Conservation (phyloP, 2,888 invertebrate genomes). For the Psylliodes chrysocephalus region DNA sequence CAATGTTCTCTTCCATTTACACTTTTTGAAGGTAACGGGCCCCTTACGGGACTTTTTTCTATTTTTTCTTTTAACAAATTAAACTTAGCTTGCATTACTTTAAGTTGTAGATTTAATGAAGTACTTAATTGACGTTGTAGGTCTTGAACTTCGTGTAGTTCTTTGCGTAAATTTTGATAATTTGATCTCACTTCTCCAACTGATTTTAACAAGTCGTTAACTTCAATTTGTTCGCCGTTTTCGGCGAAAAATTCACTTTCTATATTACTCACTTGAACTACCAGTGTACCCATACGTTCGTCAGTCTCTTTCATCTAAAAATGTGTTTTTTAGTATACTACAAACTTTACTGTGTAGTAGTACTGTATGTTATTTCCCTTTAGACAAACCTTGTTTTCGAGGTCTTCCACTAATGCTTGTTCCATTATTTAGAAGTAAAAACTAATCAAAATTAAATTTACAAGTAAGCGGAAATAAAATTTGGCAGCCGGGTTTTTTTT, state of each 20-base stretch:
- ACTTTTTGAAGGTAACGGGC: constrained; percentile 20
- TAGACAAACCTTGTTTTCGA: constrained; percentile 60
- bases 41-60: constrained; percentile 26
- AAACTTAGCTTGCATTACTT: constrained; percentile 79
- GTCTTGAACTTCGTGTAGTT: constrained; percentile 83
- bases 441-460: too few species aligned
- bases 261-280: constrained; percentile 78
- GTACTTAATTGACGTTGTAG: constrained; percentile 81
- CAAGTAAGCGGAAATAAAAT: too few species aligned
- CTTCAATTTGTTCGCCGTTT: constrained; percentile 70
- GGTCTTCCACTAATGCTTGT: constrained; percentile 56
- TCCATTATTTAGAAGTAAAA: constrained; percentile 51
- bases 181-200: constrained; percentile 83
- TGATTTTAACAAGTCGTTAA: constrained; percentile 78
- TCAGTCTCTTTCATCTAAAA: constrained; percentile 78
- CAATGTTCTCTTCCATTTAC: constrained; percentile 35
- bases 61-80: constrained; percentile 74
- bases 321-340: too few species aligned
- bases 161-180: constrained; percentile 81
- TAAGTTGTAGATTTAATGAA: constrained; percentile 78
- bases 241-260: constrained; percentile 70
- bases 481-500: too few species aligned
- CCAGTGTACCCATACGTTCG: constrained; percentile 77
- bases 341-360: too few species aligned
- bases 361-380: too few species aligned